Evolutionary conservation across 2,888 invertebrate genomes (phyloP).

Genomic region (Melieria picta): DNA sequence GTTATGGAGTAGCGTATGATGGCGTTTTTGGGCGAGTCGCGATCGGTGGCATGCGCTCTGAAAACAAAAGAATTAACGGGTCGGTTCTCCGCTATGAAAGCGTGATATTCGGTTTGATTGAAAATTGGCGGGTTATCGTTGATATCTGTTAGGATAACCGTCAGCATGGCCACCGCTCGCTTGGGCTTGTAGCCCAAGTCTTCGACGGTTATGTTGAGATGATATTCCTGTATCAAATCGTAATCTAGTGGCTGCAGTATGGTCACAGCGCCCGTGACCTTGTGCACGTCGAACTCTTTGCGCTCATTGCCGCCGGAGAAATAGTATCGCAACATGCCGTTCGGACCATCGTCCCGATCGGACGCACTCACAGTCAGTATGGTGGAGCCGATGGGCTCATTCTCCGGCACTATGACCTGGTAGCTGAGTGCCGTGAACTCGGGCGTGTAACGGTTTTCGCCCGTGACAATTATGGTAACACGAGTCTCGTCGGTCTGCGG

Average conservation of each 20-base stretch:
- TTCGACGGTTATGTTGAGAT: slow-evolving; percentile 85
- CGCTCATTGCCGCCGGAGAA: slow-evolving; percentile 86
- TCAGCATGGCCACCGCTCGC: slow-evolving; percentile 81
- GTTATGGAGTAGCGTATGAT: slow-evolving; percentile 84
- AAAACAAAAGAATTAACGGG: slow-evolving; percentile 79
- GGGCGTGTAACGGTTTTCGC: slow-evolving; percentile 83
- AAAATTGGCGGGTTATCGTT: slow-evolving; percentile 93
- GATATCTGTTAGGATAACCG: slow-evolving; percentile 88
- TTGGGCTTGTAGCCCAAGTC: slow-evolving; percentile 86
- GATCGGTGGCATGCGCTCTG: slow-evolving; percentile 81
- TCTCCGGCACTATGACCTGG: slow-evolving; percentile 91
- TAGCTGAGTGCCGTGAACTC: slow-evolving; percentile 85
- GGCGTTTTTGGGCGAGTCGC: slow-evolving; percentile 88
- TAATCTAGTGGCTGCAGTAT: slow-evolving; percentile 86
- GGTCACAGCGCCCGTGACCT: slow-evolving; percentile 80
- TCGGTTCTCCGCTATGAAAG: slow-evolving; percentile 85
- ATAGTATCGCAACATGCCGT: slow-evolving; percentile 86
- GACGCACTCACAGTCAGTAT: slow-evolving; percentile 86
- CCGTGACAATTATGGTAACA: slow-evolving; percentile 82
- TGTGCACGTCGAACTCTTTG: slow-evolving; percentile 82
- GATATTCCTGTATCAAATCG: slow-evolving; percentile 85
- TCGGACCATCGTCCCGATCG: slow-evolving; percentile 88
- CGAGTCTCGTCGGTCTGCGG: slow-evolving; percentile 81
- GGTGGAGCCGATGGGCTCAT: slow-evolving; percentile 85
- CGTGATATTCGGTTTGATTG: slow-evolving; percentile 79